These are phyloP conservation scores for Paraplagusia blochii DNA, from an alignment of 2,113 vertebrate genomes.

Conservation along the genomic window DNA sequence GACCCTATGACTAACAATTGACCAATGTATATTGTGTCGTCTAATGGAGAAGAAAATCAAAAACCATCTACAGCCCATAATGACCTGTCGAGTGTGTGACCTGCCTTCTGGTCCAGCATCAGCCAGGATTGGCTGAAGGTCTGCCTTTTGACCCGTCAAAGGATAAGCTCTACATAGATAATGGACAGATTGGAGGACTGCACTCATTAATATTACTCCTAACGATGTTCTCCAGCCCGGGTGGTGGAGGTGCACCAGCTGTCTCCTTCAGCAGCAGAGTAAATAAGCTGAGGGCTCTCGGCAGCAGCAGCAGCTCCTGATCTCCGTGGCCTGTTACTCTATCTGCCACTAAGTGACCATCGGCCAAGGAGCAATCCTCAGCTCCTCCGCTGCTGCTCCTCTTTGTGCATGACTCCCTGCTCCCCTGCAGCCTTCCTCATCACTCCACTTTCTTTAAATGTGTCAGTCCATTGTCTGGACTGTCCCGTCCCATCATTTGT, in stretches of 20 bases:
- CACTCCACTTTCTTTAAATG: not conserved
- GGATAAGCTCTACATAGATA: not conserved
- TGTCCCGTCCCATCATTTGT: slow-evolving; percentile 10
- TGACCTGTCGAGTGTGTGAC: not conserved
- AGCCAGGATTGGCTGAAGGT: not conserved
- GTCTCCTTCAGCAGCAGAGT: slow-evolving; percentile 51
- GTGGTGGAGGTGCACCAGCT: slow-evolving; percentile 51
- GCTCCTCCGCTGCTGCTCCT: slow-evolving; percentile 20
- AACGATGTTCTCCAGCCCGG: slow-evolving; percentile 32
- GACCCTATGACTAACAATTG: not conserved
- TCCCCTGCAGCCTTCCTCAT: slow-evolving; percentile 12
- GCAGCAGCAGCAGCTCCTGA: slow-evolving; percentile 37
- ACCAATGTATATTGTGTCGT: slow-evolving; percentile 8
- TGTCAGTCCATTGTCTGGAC: not conserved
- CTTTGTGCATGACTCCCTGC: slow-evolving; percentile 22
- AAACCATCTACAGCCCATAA: not conserved
- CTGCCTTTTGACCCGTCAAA: not conserved
- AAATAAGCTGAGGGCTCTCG: slow-evolving; percentile 57
- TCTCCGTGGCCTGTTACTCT: slow-evolving; percentile 42
- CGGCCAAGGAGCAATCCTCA: slow-evolving; percentile 59
- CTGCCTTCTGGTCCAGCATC: not conserved
- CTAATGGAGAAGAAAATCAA: not conserved
- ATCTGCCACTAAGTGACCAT: slow-evolving; percentile 58
- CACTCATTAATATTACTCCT: slow-evolving; percentile 38
- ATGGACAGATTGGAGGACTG: not conserved